Evolutionary conservation across 2,113 vertebrate genomes (phyloP).

Genomic region (Sitta europaea): DNA sequence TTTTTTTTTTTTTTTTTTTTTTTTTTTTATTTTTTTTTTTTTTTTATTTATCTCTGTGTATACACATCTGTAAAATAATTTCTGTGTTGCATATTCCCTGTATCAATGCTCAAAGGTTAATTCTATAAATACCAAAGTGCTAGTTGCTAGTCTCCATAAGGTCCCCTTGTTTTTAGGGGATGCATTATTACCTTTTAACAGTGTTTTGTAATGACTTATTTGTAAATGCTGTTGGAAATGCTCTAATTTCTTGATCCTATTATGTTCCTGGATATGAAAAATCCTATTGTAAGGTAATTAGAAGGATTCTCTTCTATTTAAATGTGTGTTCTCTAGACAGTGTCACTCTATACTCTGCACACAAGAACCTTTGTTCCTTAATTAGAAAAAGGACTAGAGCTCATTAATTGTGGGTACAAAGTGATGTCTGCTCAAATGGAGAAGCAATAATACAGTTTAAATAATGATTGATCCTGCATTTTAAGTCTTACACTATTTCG

Average conservation of each 20-base stretch:
- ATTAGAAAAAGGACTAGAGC: constrained; percentile 70
- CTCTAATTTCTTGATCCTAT: constrained; percentile 62
- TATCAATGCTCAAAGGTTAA: constrained; percentile 41
- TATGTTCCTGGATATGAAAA: constrained; percentile 70
- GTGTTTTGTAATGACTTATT: constrained; percentile 68
- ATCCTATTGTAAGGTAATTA: constrained; percentile 73
- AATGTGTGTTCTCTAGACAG: constrained; percentile 65
- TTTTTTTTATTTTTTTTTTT: neutral
- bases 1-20: neutral
- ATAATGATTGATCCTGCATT: constrained; percentile 41
- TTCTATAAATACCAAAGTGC: constrained; percentile 29
- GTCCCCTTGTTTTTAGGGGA: constrained; percentile 40
- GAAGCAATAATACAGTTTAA: constrained; percentile 40
- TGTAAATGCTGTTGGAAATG: constrained; percentile 63
- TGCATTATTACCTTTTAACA: constrained; percentile 44
- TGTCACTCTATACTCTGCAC: constrained; percentile 54
- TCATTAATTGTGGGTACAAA: constrained; percentile 72
- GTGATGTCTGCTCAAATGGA: constrained; percentile 57
- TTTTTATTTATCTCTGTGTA: neutral
- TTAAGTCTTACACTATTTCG: neutral
- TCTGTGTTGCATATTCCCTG: constrained; percentile 26
- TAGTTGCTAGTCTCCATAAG: neutral
- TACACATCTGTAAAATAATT: constrained; percentile 51
- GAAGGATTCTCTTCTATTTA: constrained; percentile 58
- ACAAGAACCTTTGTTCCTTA: constrained; percentile 74